A percentile compares a stretch with the other conserved stretches of the same genome.
Conservation (phyloP, 2,797 vertebrate species). For the Eurystomus glaucurus region DNA sequence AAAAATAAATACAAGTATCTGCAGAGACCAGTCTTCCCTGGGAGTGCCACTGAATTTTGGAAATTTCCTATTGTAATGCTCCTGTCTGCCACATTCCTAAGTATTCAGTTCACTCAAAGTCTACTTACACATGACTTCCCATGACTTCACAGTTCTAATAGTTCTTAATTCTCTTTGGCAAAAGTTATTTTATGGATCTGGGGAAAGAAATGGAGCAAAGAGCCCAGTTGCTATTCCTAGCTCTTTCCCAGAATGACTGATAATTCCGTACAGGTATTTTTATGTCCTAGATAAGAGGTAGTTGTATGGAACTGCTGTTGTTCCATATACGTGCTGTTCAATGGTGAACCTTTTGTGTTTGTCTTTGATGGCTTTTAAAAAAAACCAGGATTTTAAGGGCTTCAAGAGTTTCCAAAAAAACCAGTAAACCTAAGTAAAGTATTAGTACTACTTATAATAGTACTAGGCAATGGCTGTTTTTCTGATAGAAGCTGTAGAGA, state of each 20-base stretch:
- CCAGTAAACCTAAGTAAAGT: neutral
- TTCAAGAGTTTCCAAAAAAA: neutral
- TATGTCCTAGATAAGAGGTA: neutral
- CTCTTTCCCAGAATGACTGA: neutral
- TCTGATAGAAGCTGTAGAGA: neutral
- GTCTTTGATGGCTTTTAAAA: neutral
- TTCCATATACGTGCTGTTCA: neutral
- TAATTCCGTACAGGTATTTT: neutral
- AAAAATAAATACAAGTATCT: neutral
- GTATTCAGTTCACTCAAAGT: neutral
- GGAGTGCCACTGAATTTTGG: neutral
- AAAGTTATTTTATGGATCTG: neutral
- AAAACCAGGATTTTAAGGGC: neutral
- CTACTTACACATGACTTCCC: neutral
- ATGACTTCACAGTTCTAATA: neutral
- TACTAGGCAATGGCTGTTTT: neutral
- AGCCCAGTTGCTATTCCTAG: neutral
- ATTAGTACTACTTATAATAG: neutral
- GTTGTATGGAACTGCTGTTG: neutral
- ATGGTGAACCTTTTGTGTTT: neutral
- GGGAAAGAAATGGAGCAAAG: neutral
- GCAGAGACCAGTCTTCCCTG: accelerated
- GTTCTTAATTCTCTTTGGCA: neutral
- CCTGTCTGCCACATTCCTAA: neutral
- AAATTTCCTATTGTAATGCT: neutral